phyloP scores from a whole-genome alignment of 2,113 vertebrate species.

The Ptyas mucosa region DNA sequence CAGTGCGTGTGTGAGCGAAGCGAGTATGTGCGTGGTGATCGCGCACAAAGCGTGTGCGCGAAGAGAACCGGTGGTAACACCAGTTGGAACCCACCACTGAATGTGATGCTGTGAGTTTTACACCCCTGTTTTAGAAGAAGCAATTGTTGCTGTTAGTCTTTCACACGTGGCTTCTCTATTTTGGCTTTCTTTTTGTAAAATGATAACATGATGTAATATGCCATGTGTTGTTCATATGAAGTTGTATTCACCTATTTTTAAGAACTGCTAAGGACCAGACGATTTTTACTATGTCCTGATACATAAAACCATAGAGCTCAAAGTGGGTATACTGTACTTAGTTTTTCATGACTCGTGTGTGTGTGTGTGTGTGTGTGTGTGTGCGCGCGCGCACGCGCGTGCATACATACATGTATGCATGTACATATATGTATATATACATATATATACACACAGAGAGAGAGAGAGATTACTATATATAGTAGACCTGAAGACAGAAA shows the following conservation, averaged over 20 bases:
- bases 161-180: background rate
- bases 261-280: background rate
- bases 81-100: no score
- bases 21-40: no score
- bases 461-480: background rate
- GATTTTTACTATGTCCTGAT: background rate
- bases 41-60: no score
- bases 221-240: background rate
- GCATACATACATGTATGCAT: no score
- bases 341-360: no score
- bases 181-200: background rate
- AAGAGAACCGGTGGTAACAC: no score
- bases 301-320: background rate
- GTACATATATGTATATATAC: no score
- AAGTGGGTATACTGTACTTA: background rate
- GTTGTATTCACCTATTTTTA: background rate
- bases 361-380: no score
- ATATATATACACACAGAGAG: no score
- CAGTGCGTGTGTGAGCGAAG: no score
- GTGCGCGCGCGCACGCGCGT: no score
- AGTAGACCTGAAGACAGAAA: background rate
- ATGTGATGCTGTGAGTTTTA: no score
- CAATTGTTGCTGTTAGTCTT: background rate
- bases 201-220: background rate
- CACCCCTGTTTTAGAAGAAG: background rate